Conservation (phyloP, 2,113 vertebrate species). For the Grammomys dolichurus region DNA sequence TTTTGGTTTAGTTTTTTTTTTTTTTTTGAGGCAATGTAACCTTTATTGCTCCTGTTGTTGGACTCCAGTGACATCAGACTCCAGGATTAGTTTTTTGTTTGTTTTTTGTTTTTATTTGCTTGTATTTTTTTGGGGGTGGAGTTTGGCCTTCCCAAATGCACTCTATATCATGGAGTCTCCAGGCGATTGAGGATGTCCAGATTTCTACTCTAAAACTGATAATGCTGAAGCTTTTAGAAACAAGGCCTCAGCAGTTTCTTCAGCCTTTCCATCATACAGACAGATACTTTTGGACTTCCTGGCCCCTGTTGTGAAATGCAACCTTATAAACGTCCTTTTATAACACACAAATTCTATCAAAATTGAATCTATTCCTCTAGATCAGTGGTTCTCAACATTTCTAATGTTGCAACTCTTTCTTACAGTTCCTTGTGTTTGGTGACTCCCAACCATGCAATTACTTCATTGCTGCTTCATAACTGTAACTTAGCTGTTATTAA, state of each 20-base stretch:
- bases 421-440: neutral
- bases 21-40: neutral
- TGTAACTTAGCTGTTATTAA: neutral
- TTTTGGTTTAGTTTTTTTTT: neutral
- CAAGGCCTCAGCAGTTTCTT: neutral
- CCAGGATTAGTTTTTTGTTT: no score
- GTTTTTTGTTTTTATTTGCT: no score
- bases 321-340: neutral
- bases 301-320: fast-evolving
- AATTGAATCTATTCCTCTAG: neutral
- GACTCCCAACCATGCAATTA: neutral
- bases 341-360: neutral
- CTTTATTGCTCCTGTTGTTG: neutral
- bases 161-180: neutral
- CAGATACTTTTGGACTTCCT: neutral
- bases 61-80: neutral
- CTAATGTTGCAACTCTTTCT: neutral
- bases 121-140: no score
- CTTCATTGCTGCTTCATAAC: neutral
- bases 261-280: neutral
- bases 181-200: neutral
- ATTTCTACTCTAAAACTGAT: neutral
- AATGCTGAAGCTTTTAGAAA: neutral
- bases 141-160: neutral
- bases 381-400: neutral